Evolutionary conservation across 2,797 vertebrate species (phyloP), one percentile per base, ranked within the genome.

Genomic region (Limosa lapponica): DNA sequence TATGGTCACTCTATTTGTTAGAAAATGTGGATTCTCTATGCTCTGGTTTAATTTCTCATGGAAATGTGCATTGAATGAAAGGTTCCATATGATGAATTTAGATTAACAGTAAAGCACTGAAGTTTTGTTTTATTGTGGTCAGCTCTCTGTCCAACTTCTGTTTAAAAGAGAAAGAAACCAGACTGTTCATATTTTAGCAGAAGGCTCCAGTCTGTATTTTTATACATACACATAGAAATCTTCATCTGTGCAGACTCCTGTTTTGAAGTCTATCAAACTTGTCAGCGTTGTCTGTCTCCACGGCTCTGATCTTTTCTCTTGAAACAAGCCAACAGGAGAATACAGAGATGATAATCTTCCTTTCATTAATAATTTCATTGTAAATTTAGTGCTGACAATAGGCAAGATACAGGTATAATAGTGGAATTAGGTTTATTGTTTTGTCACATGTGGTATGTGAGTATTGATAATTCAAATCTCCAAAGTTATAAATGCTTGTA

Each of bases 1-100:
- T 46, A 55, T 0, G 4, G 6, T 75, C 25, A 54, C 10, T 73
- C 37, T 65, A 2, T 48, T 55, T 70, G 19, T 48, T 62, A 87
- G 22, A 73, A 78, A 89, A 66, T 43, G 3, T 72, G 20, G 11
- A 66, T 80, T 84, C 5, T 34, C 64, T 79, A 32, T 94, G 23
- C 34, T 84, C 9, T 62, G 36, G 9, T 89, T 87, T 78, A 90
- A 65, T 79, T 89, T 18, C n/a, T 92, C 6, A 66, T 43, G 58
- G 58, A 89, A 88, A 71, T 65, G 49, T 44, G 8, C 46, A 67
- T 64, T 81, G 82, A 92, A 79, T 84, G 28, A 95, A 64, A 77
- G 52, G 39, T 79, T 93, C 39, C 54, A 59, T 90, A 92, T 70
- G 43, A 92, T 69, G 6, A 75, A 70, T 94, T 94, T 73, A 87